Evolutionary conservation across 2,113 vertebrate genomes (phyloP).

Genomic region (Siniperca knerii): DNA sequence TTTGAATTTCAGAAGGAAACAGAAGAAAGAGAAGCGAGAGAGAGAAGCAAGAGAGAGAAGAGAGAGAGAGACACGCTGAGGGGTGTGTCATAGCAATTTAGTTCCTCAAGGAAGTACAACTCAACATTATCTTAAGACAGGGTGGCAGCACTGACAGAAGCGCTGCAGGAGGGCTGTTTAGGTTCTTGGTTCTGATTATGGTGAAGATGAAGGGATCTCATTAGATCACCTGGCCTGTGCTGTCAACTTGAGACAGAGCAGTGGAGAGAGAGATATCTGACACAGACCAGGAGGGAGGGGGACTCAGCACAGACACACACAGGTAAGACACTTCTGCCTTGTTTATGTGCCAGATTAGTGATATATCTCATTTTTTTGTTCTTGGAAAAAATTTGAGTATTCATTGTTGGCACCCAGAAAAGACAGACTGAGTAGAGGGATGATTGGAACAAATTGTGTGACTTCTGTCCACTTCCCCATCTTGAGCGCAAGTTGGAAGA

Average conservation of each 20-base stretch:
- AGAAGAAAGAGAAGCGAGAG: constrained; percentile 14
- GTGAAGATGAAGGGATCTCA: constrained; percentile 61
- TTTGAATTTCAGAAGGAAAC: constrained; percentile 53
- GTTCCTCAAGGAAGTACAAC: constrained; percentile 88
- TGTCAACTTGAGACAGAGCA: constrained; percentile 68
- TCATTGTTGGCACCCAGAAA: not conserved
- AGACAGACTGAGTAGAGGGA: not conserved
- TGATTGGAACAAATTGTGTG: constrained; percentile 56
- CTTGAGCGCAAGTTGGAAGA: constrained; percentile 32
- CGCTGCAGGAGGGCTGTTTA: constrained; percentile 53
- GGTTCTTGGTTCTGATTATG: constrained; percentile 16
- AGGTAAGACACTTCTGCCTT: constrained; percentile 75
- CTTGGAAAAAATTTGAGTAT: not conserved
- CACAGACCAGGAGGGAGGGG: constrained; percentile 74
- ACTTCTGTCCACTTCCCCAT: constrained; percentile 67
- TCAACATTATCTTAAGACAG: constrained; percentile 83
- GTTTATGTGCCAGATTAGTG: constrained; percentile 27
- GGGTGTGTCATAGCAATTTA: constrained; percentile 87
- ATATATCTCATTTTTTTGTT: not conserved
- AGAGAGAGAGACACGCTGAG: constrained; percentile 64
- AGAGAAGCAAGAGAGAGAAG: constrained; percentile 38
- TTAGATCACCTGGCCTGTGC: constrained; percentile 54
- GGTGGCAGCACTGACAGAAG: constrained; percentile 62
- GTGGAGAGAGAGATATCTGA: constrained; percentile 61
- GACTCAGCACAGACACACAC: constrained; percentile 55